Base-by-base conservation (phyloP, 1,140 invertebrate genomes). In the Drosophila varians region DNA sequence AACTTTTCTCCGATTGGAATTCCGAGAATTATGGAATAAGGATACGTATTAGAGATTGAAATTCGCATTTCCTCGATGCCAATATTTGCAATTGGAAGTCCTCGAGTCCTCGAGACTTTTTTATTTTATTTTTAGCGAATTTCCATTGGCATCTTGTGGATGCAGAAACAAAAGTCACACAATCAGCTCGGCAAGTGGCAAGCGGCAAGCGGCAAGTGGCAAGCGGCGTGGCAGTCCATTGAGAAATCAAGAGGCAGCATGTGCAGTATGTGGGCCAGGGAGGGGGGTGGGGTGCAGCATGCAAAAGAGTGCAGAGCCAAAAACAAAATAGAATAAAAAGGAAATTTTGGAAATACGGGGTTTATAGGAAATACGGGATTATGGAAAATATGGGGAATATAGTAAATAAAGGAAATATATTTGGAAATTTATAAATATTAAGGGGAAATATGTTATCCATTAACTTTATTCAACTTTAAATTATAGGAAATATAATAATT, bases 181-280 rank as follows among this genome's bases (percentile, higher is more conserved):
- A 49, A 60, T 53, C 48, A 53, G 48, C 56, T 11, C 9, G 48
- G 23, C 34, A 60, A 53, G 48, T 53, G 48, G 34, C 23, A 60
- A 43, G 48, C 42, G 48, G 34, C 23, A 60, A 43, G 48, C 42
- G 48, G 34, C 23, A 60, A 43, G 48, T 53, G 56, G 34, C 25
- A 60, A 53, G 23, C 47, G 36, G 48, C 46, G n/a, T n/a, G 21
- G 42, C 16, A 66, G 45, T 65, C 65, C 62, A 55, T 65, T 65
- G 65, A 69, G 49, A 69, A 69, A 69, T 66, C 60, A 69, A 69
- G 51, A 45, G 61, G 36, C 60, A 38, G 18, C 18, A 25, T 34
- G n/a, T 28, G 34, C 4, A 52, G 16, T 9, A 19, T 25, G n/a
- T 8, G 36, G 1, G n/a, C n/a, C 14, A 38, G 21, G 16, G 18